Evolutionary conservation across 2,888 invertebrate species (phyloP), one percentile per base, ranked within the genome.

Genomic region (Vesta saturnalis): DNA sequence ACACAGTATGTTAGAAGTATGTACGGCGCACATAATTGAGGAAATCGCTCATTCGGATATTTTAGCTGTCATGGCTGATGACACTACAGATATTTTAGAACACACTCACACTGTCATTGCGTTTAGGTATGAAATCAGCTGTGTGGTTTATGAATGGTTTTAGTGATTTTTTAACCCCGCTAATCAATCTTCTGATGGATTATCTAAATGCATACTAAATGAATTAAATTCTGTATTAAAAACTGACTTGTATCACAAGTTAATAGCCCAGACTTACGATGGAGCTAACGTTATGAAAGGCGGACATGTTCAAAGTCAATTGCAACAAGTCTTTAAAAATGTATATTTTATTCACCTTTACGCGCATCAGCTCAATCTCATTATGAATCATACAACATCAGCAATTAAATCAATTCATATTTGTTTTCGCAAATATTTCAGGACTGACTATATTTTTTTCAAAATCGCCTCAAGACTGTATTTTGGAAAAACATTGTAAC

Each of bases 1-100:
- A 54, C 18, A 54, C 10, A 19, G 22, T 21, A 54, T 54, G 19
- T 54, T 54, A 2, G 5, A 54, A 54, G 54, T 54, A n/a, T 54
- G 54, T 14, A 18, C 19, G 54, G 54, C 16, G 2, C 16, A 54
- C 2, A 54, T 54, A 19, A 19, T 54, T 8, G n/a, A 21, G 22
- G 54, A 54, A n/a, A n/a, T n/a, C n/a, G n/a, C n/a, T n/a, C n/a
- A n/a, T n/a, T n/a, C n/a, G n/a, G n/a, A n/a, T n/a, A n/a, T n/a
- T n/a, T n/a, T n/a, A n/a, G n/a, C n/a, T n/a, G n/a, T n/a, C n/a
- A n/a, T n/a, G n/a, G n/a, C n/a, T n/a, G n/a, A n/a, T n/a, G n/a
- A n/a, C n/a, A n/a, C n/a, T n/a, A n/a, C n/a, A n/a, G n/a, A n/a
- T n/a, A n/a, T n/a, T n/a, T n/a, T n/a, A n/a, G n/a, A 54, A 54